Evolutionary conservation across 2,113 vertebrate species (phyloP), one percentile per base, ranked within the genome.

Genomic region (Polypterus senegalus): DNA sequence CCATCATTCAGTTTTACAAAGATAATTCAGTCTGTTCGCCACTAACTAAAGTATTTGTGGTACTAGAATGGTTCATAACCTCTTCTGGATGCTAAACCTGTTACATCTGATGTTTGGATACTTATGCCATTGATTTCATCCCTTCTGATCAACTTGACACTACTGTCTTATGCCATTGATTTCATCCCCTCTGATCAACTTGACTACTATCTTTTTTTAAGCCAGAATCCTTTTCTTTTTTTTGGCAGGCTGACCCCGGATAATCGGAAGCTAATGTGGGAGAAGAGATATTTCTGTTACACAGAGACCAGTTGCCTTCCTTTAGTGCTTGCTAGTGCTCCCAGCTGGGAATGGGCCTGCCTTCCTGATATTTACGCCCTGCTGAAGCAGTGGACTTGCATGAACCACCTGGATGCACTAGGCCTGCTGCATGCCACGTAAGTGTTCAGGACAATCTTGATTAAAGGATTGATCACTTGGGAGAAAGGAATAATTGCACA

Each of bases 311-410:
- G 87, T 0, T 88, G 88, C 0, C 85, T 98, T 60, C 93, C 94
- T 43, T 77, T 98, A 83, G 83, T 98, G 56, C 88, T 99, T 10
- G 88, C 91, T 70, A 97, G 94, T 2, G 91, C 94, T 5, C 94
- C 94, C 74, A 92, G 91, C 76, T 98, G 96, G 96, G 88, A 97
- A 76, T 98, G 94, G 94, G 85, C 90, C 9, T 92, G 92, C 62
- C 86, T 98, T 69, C 93, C 96, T 0, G 92, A 97, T 66, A 92
- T 93, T 83, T 98, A 98, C 4, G 91, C 86, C 9, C 87, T 99
- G 66, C 86, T 99, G 67, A 72, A 77, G 49, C 94, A 99, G 73
- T 99, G 96, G 96, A 77, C 74, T 4, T 88, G 79, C 71, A 92
- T 91, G 75, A 86, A 87, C 71, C 92, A 93, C 79, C 89, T 93